A percentile compares a stretch with the other conserved stretches of the same genome.
phyloP scores from a whole-genome alignment of 2,888 invertebrate species.

The Sicus ferrugineus region DNA sequence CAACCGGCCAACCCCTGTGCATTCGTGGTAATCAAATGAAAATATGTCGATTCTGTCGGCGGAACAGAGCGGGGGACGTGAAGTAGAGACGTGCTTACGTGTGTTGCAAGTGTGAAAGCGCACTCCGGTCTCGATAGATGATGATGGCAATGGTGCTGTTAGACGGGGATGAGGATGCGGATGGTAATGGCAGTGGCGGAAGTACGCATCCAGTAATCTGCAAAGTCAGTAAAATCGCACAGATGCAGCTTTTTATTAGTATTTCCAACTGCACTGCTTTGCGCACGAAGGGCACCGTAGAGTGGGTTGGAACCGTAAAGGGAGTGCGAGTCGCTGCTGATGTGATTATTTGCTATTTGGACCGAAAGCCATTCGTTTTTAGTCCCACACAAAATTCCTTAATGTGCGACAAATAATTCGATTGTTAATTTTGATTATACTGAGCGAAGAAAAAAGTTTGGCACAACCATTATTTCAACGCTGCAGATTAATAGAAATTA shows the following conservation, averaged over 20 bases:
- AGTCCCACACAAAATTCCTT: conserved; percentile 42
- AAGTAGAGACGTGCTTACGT: conserved; percentile 24
- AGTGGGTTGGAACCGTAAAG: too few relatives aligned
- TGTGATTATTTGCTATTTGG: neutral
- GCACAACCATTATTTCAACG: too few relatives aligned
- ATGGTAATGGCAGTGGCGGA: neutral
- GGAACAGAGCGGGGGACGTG: conserved; percentile 1
- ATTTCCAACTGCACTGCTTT: too few relatives aligned
- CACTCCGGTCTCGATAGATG: neutral
- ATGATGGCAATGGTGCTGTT: neutral
- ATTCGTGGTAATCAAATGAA: conserved; percentile 25
- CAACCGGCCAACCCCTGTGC: conserved; percentile 4
- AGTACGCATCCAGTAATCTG: neutral
- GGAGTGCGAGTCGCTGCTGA: neutral
- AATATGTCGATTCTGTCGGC: conserved; percentile 31
- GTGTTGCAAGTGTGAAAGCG: conserved; percentile 1
- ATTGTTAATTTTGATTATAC: conserved; percentile 59
- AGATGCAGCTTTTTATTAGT: conserved; percentile 40
- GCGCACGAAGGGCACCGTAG: too few relatives aligned
- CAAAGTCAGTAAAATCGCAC: conserved; percentile 33
- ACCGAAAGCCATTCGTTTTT: neutral
- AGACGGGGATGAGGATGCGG: neutral
- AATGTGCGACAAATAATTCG: conserved; percentile 59
- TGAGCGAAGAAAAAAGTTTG: conserved; percentile 30
- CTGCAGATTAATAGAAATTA: neutral